Evolutionary conservation across 2,113 vertebrate species (phyloP).

Genomic region (Halichoerus grypus): DNA sequence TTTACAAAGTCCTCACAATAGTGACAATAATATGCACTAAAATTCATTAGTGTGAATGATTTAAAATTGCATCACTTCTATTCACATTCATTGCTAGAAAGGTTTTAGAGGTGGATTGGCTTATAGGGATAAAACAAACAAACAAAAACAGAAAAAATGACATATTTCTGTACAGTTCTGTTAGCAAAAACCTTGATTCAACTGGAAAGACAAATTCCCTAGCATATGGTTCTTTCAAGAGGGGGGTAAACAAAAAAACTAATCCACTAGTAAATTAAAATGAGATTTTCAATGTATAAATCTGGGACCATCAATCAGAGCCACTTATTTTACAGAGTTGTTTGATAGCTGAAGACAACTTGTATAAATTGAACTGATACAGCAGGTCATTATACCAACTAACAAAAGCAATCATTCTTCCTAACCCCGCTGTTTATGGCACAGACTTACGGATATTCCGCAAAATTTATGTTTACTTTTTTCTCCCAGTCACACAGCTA

Average conservation of each 20-base stretch:
- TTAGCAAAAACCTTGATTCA: not conserved
- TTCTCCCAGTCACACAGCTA: not conserved
- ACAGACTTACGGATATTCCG: not conserved
- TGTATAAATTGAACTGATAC: not conserved
- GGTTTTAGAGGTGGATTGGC: not conserved
- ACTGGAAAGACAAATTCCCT: not conserved
- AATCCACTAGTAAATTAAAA: slow-evolving; percentile 48
- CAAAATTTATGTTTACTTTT: not conserved
- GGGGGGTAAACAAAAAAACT: not conserved
- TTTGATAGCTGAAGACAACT: slow-evolving; percentile 36
- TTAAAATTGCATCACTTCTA: not conserved
- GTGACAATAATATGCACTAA: not conserved
- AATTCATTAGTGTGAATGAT: not conserved
- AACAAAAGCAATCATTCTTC: not conserved
- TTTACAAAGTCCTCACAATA: not conserved
- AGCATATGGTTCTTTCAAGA: not conserved
- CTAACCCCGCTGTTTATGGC: not conserved
- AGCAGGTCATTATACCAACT: not conserved
- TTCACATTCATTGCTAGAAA: not conserved
- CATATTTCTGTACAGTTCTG: not conserved
- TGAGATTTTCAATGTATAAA: slow-evolving; percentile 11
- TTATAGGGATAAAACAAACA: slow-evolving; percentile 27
- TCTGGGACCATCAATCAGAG: not conserved
- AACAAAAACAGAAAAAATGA: not conserved
- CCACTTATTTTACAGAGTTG: not conserved